A percentile compares a stretch with the other conserved stretches of the same genome.
These are phyloP conservation scores for Lasioglossum baleicum DNA, from an alignment of 1,140 invertebrate species.

Conservation along the genomic window DNA sequence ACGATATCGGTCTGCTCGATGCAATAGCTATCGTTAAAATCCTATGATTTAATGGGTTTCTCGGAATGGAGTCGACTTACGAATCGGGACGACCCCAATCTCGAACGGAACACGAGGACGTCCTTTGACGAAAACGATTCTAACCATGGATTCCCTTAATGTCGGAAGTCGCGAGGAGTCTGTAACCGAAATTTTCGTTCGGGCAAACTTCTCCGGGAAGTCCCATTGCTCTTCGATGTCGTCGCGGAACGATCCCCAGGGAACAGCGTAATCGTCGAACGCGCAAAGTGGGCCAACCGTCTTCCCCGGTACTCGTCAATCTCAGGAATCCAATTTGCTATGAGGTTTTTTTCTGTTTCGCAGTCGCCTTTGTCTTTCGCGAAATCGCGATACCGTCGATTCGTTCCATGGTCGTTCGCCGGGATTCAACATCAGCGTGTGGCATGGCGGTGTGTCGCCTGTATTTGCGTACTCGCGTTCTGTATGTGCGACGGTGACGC, in stretches of 20 bases:
- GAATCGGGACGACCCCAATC: slow-evolving; percentile 14
- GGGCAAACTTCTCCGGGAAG: neutral
- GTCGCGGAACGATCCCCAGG: neutral
- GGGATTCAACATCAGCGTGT: no score
- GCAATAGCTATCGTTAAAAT: no score
- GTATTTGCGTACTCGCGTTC: neutral
- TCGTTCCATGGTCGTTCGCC: no score
- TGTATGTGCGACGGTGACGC: neutral
- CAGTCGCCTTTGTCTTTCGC: neutral
- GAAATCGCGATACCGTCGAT: no score
- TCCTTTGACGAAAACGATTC: neutral
- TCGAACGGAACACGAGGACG: neutral
- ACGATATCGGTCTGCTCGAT: no score
- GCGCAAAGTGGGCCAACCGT: slow-evolving; percentile 3
- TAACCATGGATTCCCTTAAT: neutral
- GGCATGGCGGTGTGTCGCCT: no score
- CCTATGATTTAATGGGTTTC: no score
- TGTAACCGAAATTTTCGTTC: neutral
- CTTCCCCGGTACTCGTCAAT: slow-evolving; percentile 22
- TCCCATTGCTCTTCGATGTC: neutral
- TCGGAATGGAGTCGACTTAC: slow-evolving; percentile 17
- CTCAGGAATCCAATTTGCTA: slow-evolving; percentile 55
- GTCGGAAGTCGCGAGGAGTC: neutral
- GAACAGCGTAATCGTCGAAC: neutral
- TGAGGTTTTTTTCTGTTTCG: slow-evolving; percentile 28